Conservation (phyloP, 2,888 invertebrate species). For the Allacma fusca region DNA sequence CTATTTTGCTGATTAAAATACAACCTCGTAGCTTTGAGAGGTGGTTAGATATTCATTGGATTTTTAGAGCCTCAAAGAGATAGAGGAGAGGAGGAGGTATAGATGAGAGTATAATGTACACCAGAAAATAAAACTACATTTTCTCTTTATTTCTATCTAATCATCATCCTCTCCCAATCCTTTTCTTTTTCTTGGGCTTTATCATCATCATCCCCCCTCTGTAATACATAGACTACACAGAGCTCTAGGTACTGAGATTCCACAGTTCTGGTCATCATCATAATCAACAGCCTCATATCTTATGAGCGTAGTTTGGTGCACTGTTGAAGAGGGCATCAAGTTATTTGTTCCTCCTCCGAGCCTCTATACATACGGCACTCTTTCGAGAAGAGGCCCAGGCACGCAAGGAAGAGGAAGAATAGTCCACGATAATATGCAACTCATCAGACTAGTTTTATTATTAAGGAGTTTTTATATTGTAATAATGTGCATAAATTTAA, state of each 20-base stretch:
- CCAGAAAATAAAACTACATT: slow-evolving; percentile 11
- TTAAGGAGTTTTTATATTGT: slow-evolving; percentile 41
- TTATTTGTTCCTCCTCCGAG: too few relatives aligned
- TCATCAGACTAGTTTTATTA: slow-evolving; percentile 39
- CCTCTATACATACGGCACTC: too few relatives aligned
- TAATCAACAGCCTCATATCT: not conserved
- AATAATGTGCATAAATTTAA: slow-evolving; percentile 55
- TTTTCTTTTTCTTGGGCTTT: not conserved
- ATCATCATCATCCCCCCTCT: not conserved
- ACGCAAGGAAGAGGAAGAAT: not conserved
- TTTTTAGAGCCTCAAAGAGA: slow-evolving; percentile 25
- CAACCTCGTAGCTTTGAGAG: slow-evolving; percentile 27
- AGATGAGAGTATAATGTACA: not conserved
- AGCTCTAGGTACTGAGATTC: not conserved
- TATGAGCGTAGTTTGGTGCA: not conserved
- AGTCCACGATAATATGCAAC: slow-evolving; percentile 7
- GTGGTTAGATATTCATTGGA: slow-evolving; percentile 45
- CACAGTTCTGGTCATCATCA: not conserved
- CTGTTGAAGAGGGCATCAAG: not conserved
- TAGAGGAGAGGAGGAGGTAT: slow-evolving; percentile 7
- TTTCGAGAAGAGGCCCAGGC: too few relatives aligned
- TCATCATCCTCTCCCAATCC: slow-evolving; percentile 11
- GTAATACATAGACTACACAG: not conserved
- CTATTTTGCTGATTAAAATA: slow-evolving; percentile 45
- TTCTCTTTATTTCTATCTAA: slow-evolving; percentile 26